A percentile compares a stretch with the other conserved stretches of the same genome.
These are phyloP conservation scores for Drosophila ambigua DNA, from an alignment of 1,140 invertebrate genomes.

Conservation along the genomic window DNA sequence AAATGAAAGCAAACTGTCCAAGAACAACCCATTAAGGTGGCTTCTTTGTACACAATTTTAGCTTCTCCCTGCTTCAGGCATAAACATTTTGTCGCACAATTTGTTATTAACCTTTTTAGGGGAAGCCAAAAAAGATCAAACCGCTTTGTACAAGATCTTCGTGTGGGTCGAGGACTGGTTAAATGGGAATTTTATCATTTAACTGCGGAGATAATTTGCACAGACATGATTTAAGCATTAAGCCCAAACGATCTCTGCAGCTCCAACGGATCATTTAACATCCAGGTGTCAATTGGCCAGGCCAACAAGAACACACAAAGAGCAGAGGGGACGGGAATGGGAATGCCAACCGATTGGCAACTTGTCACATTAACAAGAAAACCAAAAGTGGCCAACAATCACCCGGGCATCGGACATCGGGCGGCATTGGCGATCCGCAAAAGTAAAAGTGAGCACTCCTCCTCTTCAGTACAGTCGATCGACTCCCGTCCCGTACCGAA, in stretches of 20 bases:
- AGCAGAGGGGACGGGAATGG: conserved; percentile 1
- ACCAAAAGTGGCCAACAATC: conserved; percentile 52
- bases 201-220: conserved; percentile 43
- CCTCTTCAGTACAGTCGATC: conserved; percentile 13
- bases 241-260: conserved; percentile 30
- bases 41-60: background rate
- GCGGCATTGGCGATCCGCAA: conserved; percentile 23
- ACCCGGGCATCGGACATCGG: conserved; percentile 10
- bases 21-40: too few relatives aligned
- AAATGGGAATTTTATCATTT: conserved; percentile 31
- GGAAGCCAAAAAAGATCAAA: conserved; percentile 8
- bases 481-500: background rate
- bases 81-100: conserved; percentile 42
- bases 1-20: too few relatives aligned
- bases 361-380: conserved; percentile 74
- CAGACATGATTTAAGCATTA: conserved; percentile 65
- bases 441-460: conserved; percentile 70
- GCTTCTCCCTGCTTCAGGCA: background rate
- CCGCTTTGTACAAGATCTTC: conserved; percentile 14
- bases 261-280: conserved; percentile 57
- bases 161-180: conserved; percentile 23
- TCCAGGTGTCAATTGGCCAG: conserved; percentile 73
- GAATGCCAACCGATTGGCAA: conserved; percentile 46
- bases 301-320: conserved; percentile 29
- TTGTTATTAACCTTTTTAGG: conserved; percentile 57